phyloP scores from a whole-genome alignment of 2,888 invertebrate species.

The Cartodere bifasciata region DNA sequence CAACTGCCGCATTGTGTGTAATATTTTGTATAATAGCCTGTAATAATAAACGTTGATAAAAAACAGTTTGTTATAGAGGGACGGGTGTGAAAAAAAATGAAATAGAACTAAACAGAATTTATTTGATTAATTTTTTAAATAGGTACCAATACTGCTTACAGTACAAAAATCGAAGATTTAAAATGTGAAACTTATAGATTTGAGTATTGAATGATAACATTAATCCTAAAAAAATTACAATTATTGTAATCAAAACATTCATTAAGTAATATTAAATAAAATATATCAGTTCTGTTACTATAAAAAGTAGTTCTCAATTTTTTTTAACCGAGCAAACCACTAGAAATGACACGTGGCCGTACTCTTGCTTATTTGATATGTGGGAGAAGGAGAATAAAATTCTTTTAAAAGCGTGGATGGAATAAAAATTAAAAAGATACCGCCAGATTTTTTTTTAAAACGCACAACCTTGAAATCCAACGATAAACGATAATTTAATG shows the following conservation, averaged over 20 bases:
- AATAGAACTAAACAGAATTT: conserved; percentile 31
- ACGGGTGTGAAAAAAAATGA: too few relatives aligned
- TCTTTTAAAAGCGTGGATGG: too few relatives aligned
- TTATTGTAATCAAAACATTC: conserved; percentile 22
- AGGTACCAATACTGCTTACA: conserved; percentile 33
- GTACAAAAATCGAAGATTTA: conserved; percentile 33
- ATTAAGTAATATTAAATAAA: conserved; percentile 23
- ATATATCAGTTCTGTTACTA: conserved; percentile 27
- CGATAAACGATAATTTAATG: too few relatives aligned
- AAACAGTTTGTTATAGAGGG: too few relatives aligned
- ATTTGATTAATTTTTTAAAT: conserved; percentile 29
- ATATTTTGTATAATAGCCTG: too few relatives aligned
- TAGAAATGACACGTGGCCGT: conserved; percentile 14
- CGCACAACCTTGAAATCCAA: too few relatives aligned
- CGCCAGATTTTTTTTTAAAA: too few relatives aligned
- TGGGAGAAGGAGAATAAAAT: conserved; percentile 29
- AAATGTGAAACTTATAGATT: conserved; percentile 31
- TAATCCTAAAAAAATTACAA: conserved; percentile 26
- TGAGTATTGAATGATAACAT: conserved; percentile 26
- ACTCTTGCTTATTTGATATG: conserved; percentile 22
- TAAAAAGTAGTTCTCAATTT: conserved; percentile 21
- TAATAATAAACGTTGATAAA: too few relatives aligned
- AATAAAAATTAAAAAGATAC: too few relatives aligned
- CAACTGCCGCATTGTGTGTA: too few relatives aligned
- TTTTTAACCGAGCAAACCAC: conserved; percentile 18